Evolutionary conservation across 2,797 vertebrate genomes (phyloP), one percentile per base, ranked within the genome.

Genomic region (Sebastes alutus): DNA sequence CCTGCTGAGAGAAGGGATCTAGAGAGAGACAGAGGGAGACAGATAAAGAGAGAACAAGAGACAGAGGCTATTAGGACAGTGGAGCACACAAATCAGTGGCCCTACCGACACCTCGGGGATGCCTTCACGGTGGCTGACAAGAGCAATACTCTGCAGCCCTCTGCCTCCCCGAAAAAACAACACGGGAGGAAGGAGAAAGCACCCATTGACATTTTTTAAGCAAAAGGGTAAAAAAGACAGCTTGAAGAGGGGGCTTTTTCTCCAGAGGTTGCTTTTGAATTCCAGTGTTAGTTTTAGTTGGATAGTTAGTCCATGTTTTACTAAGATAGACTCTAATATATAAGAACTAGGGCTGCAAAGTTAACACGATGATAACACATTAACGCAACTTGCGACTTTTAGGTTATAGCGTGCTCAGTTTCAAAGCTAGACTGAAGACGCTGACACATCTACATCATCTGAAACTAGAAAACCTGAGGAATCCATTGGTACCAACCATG

Each of bases 1-100:
- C 97, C 96, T 97, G 97, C 96, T 97, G 97, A 96, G 97, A 95
- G 95, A 94, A 95, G 96, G 96, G 96, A 96, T 94, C 92, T 2
- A 18, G 63, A 86, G 87, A 89, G 87, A 89, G 76, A 79, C 66
- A 32, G 80, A 84, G 64, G 67, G 87, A 89, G 84, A 82, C 84
- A 85, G 87, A 90, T 90, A 85, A 85, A 81, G 83, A 84, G 74
- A 75, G 89, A 86, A 84, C 16, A 72, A 82, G 81, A 88, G 84
- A 81, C 77, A 80, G 84, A 82, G 58, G 94, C 96, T 95, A 93
- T 97, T 96, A 96, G 95, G 94, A 96, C 92, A 94, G 89, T 93
- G 93, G 93, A 95, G 94, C 92, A 85, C 94, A 97, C 97, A 97
- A 97, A 97, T 97, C 97, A 97, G 95, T 84, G 93, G 93, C 92